A percentile compares a stretch with the other conserved stretches of the same genome.
phyloP scores from a whole-genome alignment of 2,113 vertebrate genomes.

The Fukomys damarensis region DNA sequence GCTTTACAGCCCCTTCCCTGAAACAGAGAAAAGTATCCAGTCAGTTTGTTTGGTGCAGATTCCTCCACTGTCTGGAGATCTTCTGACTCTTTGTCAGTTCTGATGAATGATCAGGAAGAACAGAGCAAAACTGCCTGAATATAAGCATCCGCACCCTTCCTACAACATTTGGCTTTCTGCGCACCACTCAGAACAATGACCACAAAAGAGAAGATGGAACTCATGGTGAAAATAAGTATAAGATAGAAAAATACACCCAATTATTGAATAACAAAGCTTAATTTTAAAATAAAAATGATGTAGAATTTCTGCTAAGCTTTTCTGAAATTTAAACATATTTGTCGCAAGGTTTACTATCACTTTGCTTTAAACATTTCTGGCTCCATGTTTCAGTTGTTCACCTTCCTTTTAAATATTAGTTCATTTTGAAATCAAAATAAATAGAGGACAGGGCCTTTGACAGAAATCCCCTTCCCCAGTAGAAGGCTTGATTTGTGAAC shows the following conservation, averaged over 20 bases:
- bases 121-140: not conserved
- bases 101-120: not conserved
- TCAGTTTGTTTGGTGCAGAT: not conserved
- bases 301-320: not conserved
- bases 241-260: not conserved
- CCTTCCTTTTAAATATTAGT: not conserved
- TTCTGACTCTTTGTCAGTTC: not conserved
- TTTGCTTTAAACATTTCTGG: not conserved
- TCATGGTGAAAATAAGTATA: not conserved
- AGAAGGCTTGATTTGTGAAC: not conserved
- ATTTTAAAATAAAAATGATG: not conserved
- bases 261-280: not conserved
- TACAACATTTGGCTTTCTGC: not conserved
- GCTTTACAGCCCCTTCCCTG: not conserved
- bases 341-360: not conserved
- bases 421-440: constrained; percentile 38
- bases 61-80: not conserved
- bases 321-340: not conserved
- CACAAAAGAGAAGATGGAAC: not conserved
- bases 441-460: not conserved
- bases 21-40: not conserved
- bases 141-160: not conserved
- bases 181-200: not conserved
- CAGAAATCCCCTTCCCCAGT: not conserved
- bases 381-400: not conserved